Percentiles rank a stretch among this genome's conserved stretches.
Conservation (phyloP, 2,888 invertebrate species). For the Ectropis crepuscularia region DNA sequence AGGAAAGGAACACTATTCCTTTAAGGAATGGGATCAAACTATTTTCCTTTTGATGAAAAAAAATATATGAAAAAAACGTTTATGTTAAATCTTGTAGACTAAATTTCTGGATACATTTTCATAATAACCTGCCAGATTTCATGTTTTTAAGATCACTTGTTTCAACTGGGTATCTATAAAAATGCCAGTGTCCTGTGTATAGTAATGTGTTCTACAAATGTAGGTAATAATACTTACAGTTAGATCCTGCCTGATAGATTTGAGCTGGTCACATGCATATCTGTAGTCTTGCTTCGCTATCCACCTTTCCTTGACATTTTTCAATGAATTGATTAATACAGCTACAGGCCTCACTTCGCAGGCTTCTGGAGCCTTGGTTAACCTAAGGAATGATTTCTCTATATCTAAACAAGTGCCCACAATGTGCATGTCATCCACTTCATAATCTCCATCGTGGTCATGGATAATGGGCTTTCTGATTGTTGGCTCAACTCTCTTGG, state of each 20-base stretch:
- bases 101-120: too few species aligned
- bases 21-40: too few species aligned
- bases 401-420: slow-evolving; percentile 97
- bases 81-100: too few species aligned
- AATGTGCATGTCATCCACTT: slow-evolving; percentile 94
- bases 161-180: too few species aligned
- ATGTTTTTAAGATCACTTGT: too few species aligned
- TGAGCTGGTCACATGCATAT: slow-evolving; percentile 99
- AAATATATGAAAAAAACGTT: too few species aligned
- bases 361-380: slow-evolving; percentile 97
- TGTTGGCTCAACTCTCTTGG: slow-evolving; percentile 62
- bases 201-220: too few species aligned
- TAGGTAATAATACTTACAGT: slow-evolving; percentile 87
- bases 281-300: slow-evolving; percentile 95
- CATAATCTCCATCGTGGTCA: slow-evolving; percentile 89
- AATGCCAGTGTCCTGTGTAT: too few species aligned
- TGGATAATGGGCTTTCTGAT: slow-evolving; percentile 76
- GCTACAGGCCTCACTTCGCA: slow-evolving; percentile 95
- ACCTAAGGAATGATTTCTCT: slow-evolving; percentile 97
- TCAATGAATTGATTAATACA: slow-evolving; percentile 93
- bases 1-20: too few species aligned
- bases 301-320: slow-evolving; percentile 97
- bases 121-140: too few species aligned
- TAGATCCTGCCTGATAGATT: slow-evolving; percentile 99
- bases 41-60: too few species aligned